Evolutionary conservation across 2,113 vertebrate species (phyloP).

Genomic region (Apteryx owenii): DNA sequence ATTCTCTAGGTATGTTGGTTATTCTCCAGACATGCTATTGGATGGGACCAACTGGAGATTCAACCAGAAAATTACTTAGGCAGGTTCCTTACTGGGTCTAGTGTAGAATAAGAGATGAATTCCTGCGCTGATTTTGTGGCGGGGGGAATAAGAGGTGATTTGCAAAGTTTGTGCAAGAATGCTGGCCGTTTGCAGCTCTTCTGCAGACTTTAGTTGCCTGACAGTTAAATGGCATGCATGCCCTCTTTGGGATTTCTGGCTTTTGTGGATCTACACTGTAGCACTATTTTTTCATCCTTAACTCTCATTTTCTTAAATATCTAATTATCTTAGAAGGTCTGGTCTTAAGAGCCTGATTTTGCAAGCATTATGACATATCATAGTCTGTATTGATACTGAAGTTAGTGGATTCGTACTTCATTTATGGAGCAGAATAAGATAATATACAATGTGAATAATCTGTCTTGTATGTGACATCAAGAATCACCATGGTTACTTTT

Average conservation of each 20-base stretch:
- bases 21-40: not conserved
- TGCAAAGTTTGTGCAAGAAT: not conserved
- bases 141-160: not conserved
- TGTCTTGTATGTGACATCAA: slow-evolving; percentile 6
- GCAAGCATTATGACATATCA: not conserved
- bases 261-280: not conserved
- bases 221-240: not conserved
- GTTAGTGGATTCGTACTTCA: not conserved
- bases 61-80: not conserved
- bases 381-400: not conserved
- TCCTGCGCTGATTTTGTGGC: not conserved
- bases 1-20: too few relatives aligned
- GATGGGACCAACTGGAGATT: not conserved
- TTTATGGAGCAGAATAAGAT: slow-evolving; percentile 3
- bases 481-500: slow-evolving; percentile 67
- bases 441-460: not conserved
- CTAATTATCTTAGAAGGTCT: not conserved
- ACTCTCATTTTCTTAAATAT: not conserved
- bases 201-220: not conserved
- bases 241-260: not conserved
- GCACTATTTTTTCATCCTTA: not conserved
- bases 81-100: not conserved
- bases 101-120: not conserved
- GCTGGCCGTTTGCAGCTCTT: not conserved
- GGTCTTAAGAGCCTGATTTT: not conserved